Conservation (phyloP, 2,888 invertebrate species). For the Zygothrica quintamaculata region DNA sequence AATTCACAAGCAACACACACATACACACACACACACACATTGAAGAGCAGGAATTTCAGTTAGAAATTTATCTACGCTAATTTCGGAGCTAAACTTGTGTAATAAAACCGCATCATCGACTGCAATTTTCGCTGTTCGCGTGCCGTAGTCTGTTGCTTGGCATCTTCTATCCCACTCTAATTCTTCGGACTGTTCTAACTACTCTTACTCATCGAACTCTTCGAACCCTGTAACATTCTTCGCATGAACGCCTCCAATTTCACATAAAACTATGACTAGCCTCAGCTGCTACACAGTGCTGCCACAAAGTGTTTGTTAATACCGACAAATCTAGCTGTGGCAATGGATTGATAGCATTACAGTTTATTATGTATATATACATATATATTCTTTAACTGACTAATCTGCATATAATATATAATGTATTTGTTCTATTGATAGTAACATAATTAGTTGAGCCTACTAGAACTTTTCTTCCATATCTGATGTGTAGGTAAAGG, state of each 20-base stretch:
- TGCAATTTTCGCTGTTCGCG: conserved; percentile 73
- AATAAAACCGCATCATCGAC: conserved; percentile 73
- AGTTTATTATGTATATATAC: too few relatives aligned
- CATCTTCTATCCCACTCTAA: background rate
- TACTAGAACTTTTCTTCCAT: too few relatives aligned
- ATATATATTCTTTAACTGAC: too few relatives aligned
- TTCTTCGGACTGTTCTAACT: conserved; percentile 20
- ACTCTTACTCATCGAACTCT: conserved; percentile 14
- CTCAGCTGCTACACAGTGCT: background rate
- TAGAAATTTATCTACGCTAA: conserved; percentile 81
- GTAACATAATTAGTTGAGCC: too few relatives aligned
- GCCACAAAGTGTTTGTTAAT: background rate
- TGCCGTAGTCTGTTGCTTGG: conserved; percentile 56
- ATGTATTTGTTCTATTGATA: too few relatives aligned
- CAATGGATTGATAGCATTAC: too few relatives aligned
- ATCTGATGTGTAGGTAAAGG: too few relatives aligned
- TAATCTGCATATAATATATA: too few relatives aligned
- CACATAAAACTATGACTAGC: conserved; percentile 51
- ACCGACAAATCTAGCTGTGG: conserved; percentile 6
- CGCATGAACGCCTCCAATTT: conserved; percentile 66
- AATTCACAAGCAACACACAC: conserved; percentile 25
- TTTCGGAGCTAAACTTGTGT: conserved; percentile 78
- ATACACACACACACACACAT: conserved; percentile 13
- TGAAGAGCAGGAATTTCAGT: conserved; percentile 59
- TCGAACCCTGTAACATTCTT: conserved; percentile 46